phyloP scores from a whole-genome alignment of 2,888 invertebrate species.

The Tipula confusa region DNA sequence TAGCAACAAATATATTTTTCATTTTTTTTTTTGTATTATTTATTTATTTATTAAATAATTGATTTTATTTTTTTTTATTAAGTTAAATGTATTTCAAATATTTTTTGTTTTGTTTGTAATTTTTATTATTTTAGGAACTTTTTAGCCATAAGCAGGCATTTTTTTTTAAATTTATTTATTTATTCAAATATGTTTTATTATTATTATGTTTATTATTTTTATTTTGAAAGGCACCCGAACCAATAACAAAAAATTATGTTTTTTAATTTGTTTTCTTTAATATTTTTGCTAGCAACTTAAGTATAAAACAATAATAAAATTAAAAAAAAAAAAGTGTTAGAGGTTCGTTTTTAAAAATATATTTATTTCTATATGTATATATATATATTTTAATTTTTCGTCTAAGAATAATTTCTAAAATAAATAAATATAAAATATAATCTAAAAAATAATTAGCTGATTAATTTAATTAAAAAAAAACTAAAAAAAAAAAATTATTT shows the following conservation, averaged over 20 bases:
- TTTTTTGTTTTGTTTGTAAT: slow-evolving; percentile 30
- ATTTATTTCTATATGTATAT: neutral
- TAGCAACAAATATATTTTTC: neutral
- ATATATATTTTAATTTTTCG: neutral
- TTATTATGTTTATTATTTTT: neutral
- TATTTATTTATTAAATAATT: slow-evolving; percentile 29
- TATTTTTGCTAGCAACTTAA: neutral
- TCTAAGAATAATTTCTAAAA: slow-evolving; percentile 26
- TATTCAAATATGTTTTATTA: neutral
- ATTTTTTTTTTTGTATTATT: neutral
- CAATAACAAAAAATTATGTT: slow-evolving; percentile 29
- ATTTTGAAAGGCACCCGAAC: slow-evolving; percentile 33
- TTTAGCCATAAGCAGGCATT: slow-evolving; percentile 33
- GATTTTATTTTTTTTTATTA: slow-evolving; percentile 30
- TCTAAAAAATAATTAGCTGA: neutral
- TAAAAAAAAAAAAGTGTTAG: slow-evolving; percentile 20
- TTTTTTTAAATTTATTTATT: slow-evolving; percentile 21
- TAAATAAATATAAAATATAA: slow-evolving; percentile 10
- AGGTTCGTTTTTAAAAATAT: slow-evolving; percentile 27
- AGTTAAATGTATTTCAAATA: slow-evolving; percentile 13
- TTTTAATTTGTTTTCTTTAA: slow-evolving; percentile 21
- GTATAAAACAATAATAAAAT: neutral
- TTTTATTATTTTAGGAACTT: slow-evolving; percentile 33
- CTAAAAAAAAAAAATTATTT: neutral
- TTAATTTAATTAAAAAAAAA: neutral